Conservation (phyloP, 2,888 invertebrate species). For the Phania funesta region DNA sequence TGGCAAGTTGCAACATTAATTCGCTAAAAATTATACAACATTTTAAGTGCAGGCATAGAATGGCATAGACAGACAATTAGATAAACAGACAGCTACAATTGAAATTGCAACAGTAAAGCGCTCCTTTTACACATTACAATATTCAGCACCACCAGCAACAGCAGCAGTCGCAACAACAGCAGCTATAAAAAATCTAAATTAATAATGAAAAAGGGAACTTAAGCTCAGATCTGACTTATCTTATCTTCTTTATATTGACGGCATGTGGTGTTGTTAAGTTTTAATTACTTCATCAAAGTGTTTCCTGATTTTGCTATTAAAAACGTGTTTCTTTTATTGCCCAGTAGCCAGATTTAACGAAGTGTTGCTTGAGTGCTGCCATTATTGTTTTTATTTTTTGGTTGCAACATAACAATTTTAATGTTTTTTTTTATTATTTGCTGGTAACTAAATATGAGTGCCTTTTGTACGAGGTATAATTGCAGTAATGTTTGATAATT, state of each 20-base stretch:
- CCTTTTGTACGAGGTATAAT: background rate
- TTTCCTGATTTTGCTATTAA: conserved; percentile 23
- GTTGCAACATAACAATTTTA: background rate
- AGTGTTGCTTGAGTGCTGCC: background rate
- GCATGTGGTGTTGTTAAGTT: conserved; percentile 70
- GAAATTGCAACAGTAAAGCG: conserved; percentile 28
- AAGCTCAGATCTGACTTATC: conserved; percentile 36
- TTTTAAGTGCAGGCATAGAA: conserved; percentile 49
- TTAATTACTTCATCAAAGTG: conserved; percentile 74
- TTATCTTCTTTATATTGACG: conserved; percentile 45
- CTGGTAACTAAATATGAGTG: background rate
- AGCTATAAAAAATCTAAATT: background rate
- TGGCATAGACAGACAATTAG: conserved; percentile 19
- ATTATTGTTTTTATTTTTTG: conserved; percentile 1
- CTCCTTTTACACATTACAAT: conserved; percentile 10
- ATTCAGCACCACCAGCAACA: background rate
- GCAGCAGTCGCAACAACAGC: background rate
- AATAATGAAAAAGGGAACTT: conserved; percentile 13
- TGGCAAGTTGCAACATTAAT: conserved; percentile 23
- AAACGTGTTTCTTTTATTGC: conserved; percentile 9
- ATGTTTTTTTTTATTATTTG: background rate
- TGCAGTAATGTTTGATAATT: no score
- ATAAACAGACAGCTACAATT: conserved; percentile 36
- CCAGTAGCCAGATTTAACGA: background rate
- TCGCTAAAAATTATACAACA: conserved; percentile 30